Conservation (phyloP, 2,888 invertebrate genomes). For the Zelleria hepariella region DNA sequence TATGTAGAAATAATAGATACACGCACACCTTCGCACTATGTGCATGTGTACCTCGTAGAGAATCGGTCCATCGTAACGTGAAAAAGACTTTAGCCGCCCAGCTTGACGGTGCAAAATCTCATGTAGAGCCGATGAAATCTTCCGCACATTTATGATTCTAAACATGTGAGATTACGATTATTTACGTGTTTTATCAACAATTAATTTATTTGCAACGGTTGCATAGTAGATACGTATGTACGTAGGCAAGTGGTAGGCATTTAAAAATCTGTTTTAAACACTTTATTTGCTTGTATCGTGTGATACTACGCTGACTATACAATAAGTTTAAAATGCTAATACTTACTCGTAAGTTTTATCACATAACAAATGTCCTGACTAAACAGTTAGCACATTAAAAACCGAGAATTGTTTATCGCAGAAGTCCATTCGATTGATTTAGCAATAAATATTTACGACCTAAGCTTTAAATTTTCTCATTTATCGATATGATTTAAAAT, state of each 20-base stretch:
- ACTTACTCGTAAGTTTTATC: neutral
- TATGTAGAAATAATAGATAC: neutral
- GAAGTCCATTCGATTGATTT: slow-evolving; percentile 9
- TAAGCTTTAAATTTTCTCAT: neutral
- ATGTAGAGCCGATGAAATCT: neutral
- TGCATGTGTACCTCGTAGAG: neutral
- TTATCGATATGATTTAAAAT: slow-evolving; percentile 1
- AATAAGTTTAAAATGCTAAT: too few relatives aligned
- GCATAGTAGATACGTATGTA: neutral
- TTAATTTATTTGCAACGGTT: neutral
- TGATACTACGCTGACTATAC: too few relatives aligned
- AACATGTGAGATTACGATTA: slow-evolving; percentile 3
- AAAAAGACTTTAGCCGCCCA: neutral
- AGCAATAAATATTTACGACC: slow-evolving; percentile 10
- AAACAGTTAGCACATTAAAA: neutral
- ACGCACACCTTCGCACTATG: neutral
- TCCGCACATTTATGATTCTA: neutral
- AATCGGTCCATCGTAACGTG: neutral
- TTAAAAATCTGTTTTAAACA: neutral
- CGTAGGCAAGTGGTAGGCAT: too few relatives aligned
- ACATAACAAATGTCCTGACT: neutral
- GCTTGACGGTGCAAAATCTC: neutral
- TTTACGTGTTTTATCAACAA: slow-evolving; percentile 7
- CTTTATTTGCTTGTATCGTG: neutral
- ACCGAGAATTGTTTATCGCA: neutral